Evolutionary conservation across 2,888 invertebrate genomes (phyloP).

Genomic region (Prosapia bicincta): DNA sequence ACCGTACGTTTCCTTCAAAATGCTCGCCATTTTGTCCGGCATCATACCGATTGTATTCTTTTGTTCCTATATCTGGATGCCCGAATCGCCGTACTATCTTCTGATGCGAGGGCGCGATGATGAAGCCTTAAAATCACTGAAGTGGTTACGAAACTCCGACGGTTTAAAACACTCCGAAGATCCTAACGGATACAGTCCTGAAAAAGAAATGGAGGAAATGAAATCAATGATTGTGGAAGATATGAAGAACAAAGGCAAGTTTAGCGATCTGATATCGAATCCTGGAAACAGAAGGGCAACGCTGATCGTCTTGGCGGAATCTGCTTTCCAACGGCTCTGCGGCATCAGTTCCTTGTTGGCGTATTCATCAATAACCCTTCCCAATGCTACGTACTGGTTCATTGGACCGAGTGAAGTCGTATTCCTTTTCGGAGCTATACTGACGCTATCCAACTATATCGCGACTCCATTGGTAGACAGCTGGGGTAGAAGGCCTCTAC

Average conservation of each 20-base stretch:
- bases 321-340: slow-evolving; percentile 52
- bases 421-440: slow-evolving; percentile 52
- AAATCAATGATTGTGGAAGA: slow-evolving; percentile 31
- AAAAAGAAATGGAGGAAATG: slow-evolving; percentile 32
- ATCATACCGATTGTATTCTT: slow-evolving; percentile 49
- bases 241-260: slow-evolving; percentile 30
- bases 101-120: slow-evolving; percentile 50
- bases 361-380: slow-evolving; percentile 61
- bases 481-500: slow-evolving; percentile 32
- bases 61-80: slow-evolving; percentile 54
- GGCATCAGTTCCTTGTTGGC: slow-evolving; percentile 61
- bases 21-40: slow-evolving; percentile 17
- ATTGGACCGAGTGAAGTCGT: slow-evolving; percentile 24
- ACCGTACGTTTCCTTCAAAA: slow-evolving; percentile 32
- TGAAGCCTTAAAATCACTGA: slow-evolving; percentile 30
- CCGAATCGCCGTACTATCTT: slow-evolving; percentile 60
- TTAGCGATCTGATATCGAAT: slow-evolving; percentile 33
- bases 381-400: slow-evolving; percentile 44
- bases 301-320: slow-evolving; percentile 35
- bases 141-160: slow-evolving; percentile 30
- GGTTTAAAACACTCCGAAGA: slow-evolving; percentile 2
- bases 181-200: slow-evolving; percentile 5
- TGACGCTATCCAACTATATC: slow-evolving; percentile 49
- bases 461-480: slow-evolving; percentile 46
- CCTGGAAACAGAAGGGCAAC: slow-evolving; percentile 35